These are phyloP conservation scores for Anabacerthia variegaticeps DNA, from an alignment of 2,797 vertebrate genomes.

Conservation along the genomic window DNA sequence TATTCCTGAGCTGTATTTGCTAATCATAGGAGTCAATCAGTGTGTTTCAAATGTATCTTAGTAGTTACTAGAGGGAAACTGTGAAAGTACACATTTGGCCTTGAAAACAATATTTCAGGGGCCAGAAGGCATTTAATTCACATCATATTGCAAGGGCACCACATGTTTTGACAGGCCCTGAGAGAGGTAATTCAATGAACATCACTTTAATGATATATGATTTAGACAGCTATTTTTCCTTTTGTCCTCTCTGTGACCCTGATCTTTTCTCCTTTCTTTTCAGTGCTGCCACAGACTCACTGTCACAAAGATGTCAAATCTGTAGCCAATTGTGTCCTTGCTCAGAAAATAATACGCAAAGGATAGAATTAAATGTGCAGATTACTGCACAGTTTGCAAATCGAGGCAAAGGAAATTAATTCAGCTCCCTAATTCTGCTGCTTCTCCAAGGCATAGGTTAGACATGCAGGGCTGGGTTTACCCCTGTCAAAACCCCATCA, in stretches of 20 bases:
- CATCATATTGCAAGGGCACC: constrained; percentile 42
- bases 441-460: not conserved
- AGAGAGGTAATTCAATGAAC: constrained; percentile 70
- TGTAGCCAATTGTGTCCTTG: not conserved
- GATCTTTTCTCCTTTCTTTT: constrained; percentile 39
- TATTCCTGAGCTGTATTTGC: not conserved
- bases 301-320: constrained; percentile 30
- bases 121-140: constrained; percentile 69
- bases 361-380: not conserved
- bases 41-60: not conserved
- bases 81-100: constrained; percentile 54
- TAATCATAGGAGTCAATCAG: not conserved
- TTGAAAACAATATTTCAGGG: constrained; percentile 63
- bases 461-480: not conserved
- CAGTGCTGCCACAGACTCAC: not conserved
- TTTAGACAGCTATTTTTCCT: constrained; percentile 60
- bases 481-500: not conserved
- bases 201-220: constrained; percentile 72
- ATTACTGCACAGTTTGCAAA: not conserved
- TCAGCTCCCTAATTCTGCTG: not conserved
- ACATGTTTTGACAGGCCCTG: constrained; percentile 60
- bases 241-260: constrained; percentile 63
- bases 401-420: not conserved
- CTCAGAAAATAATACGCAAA: not conserved
- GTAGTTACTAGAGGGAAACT: constrained; percentile 27